Percentiles rank a stretch among this genome's conserved stretches.
Evolutionary conservation across 2,888 invertebrate species (phyloP).

Genomic region (Anarsia innoxiella): DNA sequence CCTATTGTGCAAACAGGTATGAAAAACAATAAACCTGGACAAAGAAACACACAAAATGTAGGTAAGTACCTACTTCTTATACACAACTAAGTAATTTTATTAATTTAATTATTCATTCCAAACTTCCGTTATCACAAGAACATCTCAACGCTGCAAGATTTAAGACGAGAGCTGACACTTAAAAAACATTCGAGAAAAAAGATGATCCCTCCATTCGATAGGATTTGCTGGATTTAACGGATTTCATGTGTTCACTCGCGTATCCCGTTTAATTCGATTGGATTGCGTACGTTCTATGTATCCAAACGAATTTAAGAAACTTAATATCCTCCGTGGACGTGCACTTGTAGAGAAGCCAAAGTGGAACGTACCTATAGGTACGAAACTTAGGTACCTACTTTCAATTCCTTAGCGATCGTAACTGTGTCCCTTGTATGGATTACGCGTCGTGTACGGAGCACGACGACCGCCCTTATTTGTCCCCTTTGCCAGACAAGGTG

Average conservation of each 20-base stretch:
- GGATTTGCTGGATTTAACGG: slow-evolving; percentile 56
- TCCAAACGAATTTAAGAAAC: no score
- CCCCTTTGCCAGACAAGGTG: slow-evolving; percentile 54
- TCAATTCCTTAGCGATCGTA: slow-evolving; percentile 37
- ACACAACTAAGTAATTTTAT: no score
- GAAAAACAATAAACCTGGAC: no score
- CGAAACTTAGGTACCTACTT: slow-evolving; percentile 13
- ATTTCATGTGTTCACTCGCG: slow-evolving; percentile 30
- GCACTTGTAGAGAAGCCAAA: background rate
- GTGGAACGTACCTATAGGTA: slow-evolving; percentile 13
- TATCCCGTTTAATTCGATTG: background rate
- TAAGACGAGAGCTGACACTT: slow-evolving; percentile 37
- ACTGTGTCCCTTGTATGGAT: slow-evolving; percentile 52
- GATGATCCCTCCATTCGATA: slow-evolving; percentile 42
- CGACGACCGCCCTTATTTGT: slow-evolving; percentile 56
- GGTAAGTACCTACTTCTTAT: no score
- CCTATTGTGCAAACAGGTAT: no score
- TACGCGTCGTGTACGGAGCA: slow-evolving; percentile 38
- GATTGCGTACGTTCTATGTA: background rate
- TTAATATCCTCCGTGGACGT: background rate
- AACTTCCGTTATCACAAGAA: slow-evolving; percentile 37
- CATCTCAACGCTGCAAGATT: slow-evolving; percentile 36
- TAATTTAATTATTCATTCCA: no score
- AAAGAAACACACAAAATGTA: no score
- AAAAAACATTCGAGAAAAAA: slow-evolving; percentile 37